Evolutionary conservation across 2,113 vertebrate species (phyloP), one percentile per base, ranked within the genome.

Genomic region (Galeopterus variegatus): DNA sequence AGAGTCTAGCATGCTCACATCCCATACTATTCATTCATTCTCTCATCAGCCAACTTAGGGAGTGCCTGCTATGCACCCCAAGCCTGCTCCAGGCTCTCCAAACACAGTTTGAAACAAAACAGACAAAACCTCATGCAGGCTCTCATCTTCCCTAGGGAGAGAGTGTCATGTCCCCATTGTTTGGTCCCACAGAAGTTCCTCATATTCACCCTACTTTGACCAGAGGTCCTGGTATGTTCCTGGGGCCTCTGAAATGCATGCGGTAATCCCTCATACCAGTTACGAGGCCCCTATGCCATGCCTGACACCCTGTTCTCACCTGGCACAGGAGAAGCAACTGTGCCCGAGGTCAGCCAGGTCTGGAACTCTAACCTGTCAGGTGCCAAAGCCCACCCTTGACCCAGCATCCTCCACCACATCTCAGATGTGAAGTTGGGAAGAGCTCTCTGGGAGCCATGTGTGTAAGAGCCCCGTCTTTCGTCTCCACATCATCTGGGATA

Each of bases 201-300:
- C 7, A 2, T 50, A 17, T 52, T 24, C n/a, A n/a, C 15, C 15
- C 5, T 6, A 5, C 33, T 65, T 33, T 13, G 72, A 54, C 23
- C 64, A 56, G 60, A 36, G 33, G 21, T 33, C 28, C 88, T 76
- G 33, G 69, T 41, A 62, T 0, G 23, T 64, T 70, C 58, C 62
- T 14, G 1, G 56, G 36, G n/a, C 15, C 62, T 54, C 77, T 33
- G n/a, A 65, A 81, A 75, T 31, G 52, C 45, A 50, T 1, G 23
- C 41, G 19, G 45, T 1, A 15, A 56, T 2, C 48, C 86, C 45
- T 56, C 13, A 19, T 1, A 5, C 23, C 24, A 26, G 31, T 23
- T 6, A 1, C 9, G 36, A 52, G 73, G 15, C 3, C 7, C n/a
- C 41, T 2, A 14, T 6, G 15, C 45, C 19, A 0, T 3, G n/a